These are phyloP conservation scores for Siphlonurus alternatus DNA, from an alignment of 2,888 invertebrate species.

Conservation along the genomic window DNA sequence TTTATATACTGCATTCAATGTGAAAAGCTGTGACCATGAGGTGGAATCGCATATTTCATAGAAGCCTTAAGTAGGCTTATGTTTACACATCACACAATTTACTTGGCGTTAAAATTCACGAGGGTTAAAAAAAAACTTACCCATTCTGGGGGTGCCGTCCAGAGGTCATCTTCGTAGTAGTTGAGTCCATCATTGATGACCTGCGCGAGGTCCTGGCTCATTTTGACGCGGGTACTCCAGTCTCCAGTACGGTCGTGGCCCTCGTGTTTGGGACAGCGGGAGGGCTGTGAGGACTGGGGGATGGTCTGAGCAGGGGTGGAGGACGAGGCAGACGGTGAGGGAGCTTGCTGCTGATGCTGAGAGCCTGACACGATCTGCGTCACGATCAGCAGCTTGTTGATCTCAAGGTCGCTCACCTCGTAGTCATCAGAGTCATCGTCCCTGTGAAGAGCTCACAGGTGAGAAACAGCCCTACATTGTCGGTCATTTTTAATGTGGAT, in stretches of 20 bases:
- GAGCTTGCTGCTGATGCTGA: neutral
- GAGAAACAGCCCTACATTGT: no score
- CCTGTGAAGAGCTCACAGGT: slow-evolving; percentile 35
- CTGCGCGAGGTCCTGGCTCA: slow-evolving; percentile 85
- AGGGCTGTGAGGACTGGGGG: slow-evolving; percentile 13
- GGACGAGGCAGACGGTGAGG: slow-evolving; percentile 5
- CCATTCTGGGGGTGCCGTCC: slow-evolving; percentile 45
- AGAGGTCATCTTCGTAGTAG: slow-evolving; percentile 90
- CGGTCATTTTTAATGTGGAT: no score
- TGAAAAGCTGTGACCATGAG: no score
- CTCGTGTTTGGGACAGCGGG: slow-evolving; percentile 60
- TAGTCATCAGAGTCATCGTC: slow-evolving; percentile 65
- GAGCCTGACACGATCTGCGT: slow-evolving; percentile 44
- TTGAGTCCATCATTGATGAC: slow-evolving; percentile 93
- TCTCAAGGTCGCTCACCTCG: slow-evolving; percentile 82
- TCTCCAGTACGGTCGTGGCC: slow-evolving; percentile 84
- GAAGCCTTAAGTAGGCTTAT: no score
- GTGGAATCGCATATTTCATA: no score
- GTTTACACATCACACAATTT: no score
- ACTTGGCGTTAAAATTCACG: no score
- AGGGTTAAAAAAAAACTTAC: slow-evolving; percentile 21
- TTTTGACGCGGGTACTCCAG: slow-evolving; percentile 77
- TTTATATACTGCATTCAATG: no score
- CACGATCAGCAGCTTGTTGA: slow-evolving; percentile 87
- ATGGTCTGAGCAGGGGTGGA: slow-evolving; percentile 1